Percentiles rank a stretch among this genome's conserved stretches.
Conservation (phyloP, 1,140 invertebrate species). For the Octopus bimaculoides region DNA sequence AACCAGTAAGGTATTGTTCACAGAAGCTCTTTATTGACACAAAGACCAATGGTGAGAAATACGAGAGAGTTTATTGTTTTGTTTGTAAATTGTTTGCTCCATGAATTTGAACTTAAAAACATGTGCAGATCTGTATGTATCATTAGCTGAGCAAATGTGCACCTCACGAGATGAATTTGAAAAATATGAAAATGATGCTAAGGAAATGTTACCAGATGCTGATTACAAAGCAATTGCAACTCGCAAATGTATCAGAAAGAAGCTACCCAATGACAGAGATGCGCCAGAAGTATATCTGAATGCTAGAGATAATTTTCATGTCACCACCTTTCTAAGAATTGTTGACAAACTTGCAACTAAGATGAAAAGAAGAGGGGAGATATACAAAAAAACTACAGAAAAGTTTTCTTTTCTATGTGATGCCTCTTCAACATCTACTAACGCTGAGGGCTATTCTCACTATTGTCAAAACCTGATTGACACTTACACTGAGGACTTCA, state of each 20-base stretch:
- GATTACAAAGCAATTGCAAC: neutral
- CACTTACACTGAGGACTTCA: neutral
- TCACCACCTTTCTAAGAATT: slow-evolving; percentile 21
- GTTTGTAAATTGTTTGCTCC: slow-evolving; percentile 18
- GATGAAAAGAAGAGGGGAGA: slow-evolving; percentile 27
- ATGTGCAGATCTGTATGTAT: slow-evolving; percentile 24
- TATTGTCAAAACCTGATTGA: neutral
- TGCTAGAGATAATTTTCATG: slow-evolving; percentile 27
- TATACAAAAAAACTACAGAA: slow-evolving; percentile 16
- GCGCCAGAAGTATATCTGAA: slow-evolving; percentile 32
- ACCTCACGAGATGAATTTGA: slow-evolving; percentile 27
- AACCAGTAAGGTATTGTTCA: slow-evolving; percentile 30
- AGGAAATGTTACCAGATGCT: slow-evolving; percentile 23
- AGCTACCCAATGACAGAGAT: neutral
- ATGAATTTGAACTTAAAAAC: slow-evolving; percentile 29
- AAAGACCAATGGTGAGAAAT: slow-evolving; percentile 14
- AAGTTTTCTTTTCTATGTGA: slow-evolving; percentile 30
- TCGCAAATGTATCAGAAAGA: neutral
- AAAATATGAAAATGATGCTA: slow-evolving; percentile 18
- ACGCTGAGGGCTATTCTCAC: neutral
- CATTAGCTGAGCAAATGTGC: slow-evolving; percentile 23
- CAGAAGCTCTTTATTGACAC: slow-evolving; percentile 13
- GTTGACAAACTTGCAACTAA: slow-evolving; percentile 30
- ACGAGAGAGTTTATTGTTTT: slow-evolving; percentile 17
- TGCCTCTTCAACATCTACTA: neutral